Evolutionary conservation across 2,888 invertebrate species (phyloP).

Genomic region (Entomobrya multifasciata): DNA sequence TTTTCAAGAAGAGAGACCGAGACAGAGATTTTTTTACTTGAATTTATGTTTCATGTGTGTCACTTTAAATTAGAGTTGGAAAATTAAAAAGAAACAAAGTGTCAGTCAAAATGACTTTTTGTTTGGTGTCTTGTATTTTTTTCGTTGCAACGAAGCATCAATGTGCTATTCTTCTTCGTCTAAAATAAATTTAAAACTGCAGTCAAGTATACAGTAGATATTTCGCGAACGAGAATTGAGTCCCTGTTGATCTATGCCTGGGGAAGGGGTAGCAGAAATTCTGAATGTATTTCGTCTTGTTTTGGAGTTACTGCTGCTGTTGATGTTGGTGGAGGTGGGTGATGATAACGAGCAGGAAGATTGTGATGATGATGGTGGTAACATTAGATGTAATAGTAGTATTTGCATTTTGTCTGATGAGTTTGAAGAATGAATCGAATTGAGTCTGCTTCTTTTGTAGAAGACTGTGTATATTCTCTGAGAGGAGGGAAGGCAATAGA

Average conservation of each 20-base stretch:
- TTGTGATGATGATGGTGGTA: background rate
- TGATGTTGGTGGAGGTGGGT: background rate
- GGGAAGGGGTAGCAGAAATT: no score
- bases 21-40: background rate
- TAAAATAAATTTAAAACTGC: constrained; percentile 55
- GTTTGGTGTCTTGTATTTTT: background rate
- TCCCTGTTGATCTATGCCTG: background rate
- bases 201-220: constrained; percentile 57
- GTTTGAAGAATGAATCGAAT: background rate
- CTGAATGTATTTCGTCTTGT: no score
- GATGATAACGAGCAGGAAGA: background rate
- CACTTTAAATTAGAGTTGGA: constrained; percentile 47
- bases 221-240: constrained; percentile 39
- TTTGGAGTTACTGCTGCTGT: background rate
- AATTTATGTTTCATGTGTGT: background rate
- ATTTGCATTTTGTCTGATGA: constrained; percentile 43
- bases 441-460: background rate
- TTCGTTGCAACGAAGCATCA: background rate
- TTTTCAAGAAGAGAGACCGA: background rate
- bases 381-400: constrained; percentile 10
- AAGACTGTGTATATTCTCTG: background rate
- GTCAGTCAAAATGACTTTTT: constrained; percentile 54
- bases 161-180: constrained; percentile 7
- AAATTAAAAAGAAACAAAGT: constrained; percentile 24
- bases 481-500: background rate